Percentiles rank a stretch among this genome's conserved stretches.
Conservation (phyloP, 1,140 invertebrate genomes). For the Caenorhabditis remanei region DNA sequence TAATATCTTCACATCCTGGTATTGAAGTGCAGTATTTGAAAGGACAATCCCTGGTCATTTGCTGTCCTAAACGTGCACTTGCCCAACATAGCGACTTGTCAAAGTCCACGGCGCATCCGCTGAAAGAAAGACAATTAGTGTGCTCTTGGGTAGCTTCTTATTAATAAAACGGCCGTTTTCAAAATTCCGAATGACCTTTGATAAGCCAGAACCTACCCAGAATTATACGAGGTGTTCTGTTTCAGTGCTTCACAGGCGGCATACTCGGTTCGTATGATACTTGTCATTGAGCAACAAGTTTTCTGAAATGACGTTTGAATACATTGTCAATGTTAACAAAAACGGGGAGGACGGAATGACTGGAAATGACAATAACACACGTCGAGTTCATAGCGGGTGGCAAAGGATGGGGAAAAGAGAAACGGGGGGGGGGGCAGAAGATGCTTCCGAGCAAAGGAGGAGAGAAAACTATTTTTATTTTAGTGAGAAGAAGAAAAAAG, state of each 20-base stretch:
- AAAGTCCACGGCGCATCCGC: slow-evolving; percentile 69
- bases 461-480: slow-evolving; percentile 49
- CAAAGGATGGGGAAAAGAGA: not conserved
- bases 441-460: slow-evolving; percentile 36
- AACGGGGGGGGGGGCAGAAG: not conserved
- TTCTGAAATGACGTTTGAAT: not conserved
- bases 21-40: slow-evolving; percentile 74
- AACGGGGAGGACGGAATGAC: not conserved
- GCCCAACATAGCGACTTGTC: slow-evolving; percentile 74
- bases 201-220: not conserved
- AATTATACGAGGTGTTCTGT: slow-evolving; percentile 14
- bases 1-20: slow-evolving; percentile 73
- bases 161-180: not conserved
- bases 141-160: not conserved
- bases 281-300: slow-evolving; percentile 54
- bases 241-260: slow-evolving; percentile 44
- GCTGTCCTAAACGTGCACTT: slow-evolving; percentile 69
- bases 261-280: slow-evolving; percentile 57
- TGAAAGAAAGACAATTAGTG: not conserved
- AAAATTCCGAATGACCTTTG: not conserved
- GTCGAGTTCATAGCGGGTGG: slow-evolving; percentile 44
- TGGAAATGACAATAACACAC: slow-evolving; percentile 48
- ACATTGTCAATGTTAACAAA: not conserved
- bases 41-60: slow-evolving; percentile 70
- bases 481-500: slow-evolving; percentile 42